phyloP scores from a whole-genome alignment of 2,888 invertebrate species.

The Alloplasta piceator region DNA sequence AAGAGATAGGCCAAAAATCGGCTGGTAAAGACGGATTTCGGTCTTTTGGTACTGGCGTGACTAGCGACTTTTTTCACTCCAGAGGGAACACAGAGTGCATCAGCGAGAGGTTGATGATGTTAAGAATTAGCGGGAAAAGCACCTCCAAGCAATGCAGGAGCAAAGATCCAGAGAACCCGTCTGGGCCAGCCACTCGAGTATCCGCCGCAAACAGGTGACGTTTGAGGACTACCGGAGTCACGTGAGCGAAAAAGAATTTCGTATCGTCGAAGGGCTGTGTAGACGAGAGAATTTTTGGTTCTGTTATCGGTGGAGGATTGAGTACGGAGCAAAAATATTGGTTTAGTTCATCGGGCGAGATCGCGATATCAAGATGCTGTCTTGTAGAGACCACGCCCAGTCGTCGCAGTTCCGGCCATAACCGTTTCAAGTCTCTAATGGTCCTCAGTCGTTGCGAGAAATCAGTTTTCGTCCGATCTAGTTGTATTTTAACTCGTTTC shows the following conservation, averaged over 20 bases:
- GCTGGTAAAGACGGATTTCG: too few species aligned
- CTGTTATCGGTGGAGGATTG: background rate
- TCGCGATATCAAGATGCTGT: background rate
- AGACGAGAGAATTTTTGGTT: too few species aligned
- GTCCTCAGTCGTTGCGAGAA: background rate
- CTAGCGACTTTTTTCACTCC: background rate
- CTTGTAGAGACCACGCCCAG: background rate
- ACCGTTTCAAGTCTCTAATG: background rate
- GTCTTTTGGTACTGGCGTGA: conserved; percentile 8
- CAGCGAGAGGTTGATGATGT: background rate
- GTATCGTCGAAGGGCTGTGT: background rate
- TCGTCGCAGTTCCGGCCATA: conserved; percentile 20
- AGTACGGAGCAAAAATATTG: conserved; percentile 3
- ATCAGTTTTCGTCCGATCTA: background rate
- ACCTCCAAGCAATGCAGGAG: background rate
- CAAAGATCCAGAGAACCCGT: conserved; percentile 4
- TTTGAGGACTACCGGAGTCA: background rate
- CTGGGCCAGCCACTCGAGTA: background rate
- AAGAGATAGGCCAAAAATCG: too few species aligned
- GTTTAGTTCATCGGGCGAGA: conserved; percentile 2
- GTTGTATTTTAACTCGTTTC: background rate
- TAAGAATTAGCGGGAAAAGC: background rate
- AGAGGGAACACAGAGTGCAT: background rate
- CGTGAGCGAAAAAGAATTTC: background rate
- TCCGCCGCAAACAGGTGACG: background rate